Evolutionary conservation across 2,797 vertebrate species (phyloP).

Genomic region (Miichthys miiuy): DNA sequence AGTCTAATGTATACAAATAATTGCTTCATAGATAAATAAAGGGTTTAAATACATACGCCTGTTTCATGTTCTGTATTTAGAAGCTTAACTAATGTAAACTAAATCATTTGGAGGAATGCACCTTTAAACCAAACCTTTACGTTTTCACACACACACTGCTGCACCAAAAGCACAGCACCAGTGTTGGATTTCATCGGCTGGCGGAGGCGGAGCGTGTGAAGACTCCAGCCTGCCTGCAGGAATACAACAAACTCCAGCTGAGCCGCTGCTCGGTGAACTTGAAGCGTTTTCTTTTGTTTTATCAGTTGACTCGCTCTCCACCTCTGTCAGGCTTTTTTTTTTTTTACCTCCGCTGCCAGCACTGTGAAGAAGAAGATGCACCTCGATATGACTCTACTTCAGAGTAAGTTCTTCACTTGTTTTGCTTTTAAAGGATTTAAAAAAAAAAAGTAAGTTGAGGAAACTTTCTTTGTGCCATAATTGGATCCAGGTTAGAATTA

Average conservation of each 20-base stretch:
- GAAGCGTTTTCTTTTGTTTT: conserved; percentile 35
- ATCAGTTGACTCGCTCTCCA: conserved; percentile 3
- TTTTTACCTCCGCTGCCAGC: conserved; percentile 22
- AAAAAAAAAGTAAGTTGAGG: background rate
- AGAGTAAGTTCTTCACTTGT: conserved; percentile 75
- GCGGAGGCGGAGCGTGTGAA: conserved; percentile 72
- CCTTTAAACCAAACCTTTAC: too few relatives aligned
- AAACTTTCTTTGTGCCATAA: conserved; percentile 52
- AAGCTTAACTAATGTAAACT: background rate
- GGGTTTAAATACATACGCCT: too few relatives aligned
- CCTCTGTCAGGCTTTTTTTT: conserved; percentile 33
- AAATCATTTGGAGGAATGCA: too few relatives aligned
- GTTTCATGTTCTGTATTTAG: background rate
- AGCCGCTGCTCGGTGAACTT: conserved; percentile 35
- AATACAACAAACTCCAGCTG: conserved; percentile 57
- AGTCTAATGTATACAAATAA: background rate
- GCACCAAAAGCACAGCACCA: background rate
- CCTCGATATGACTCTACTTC: conserved; percentile 68
- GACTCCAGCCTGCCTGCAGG: conserved; percentile 55
- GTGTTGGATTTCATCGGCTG: conserved; percentile 66
- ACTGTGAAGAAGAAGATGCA: conserved; percentile 49
- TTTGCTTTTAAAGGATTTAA: background rate
- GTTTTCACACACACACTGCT: background rate
- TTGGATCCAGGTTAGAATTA: conserved; percentile 58
- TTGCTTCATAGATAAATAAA: background rate